Base-by-base conservation (phyloP, 2,797 vertebrate genomes). In the Sebastes oblongus region DNA sequence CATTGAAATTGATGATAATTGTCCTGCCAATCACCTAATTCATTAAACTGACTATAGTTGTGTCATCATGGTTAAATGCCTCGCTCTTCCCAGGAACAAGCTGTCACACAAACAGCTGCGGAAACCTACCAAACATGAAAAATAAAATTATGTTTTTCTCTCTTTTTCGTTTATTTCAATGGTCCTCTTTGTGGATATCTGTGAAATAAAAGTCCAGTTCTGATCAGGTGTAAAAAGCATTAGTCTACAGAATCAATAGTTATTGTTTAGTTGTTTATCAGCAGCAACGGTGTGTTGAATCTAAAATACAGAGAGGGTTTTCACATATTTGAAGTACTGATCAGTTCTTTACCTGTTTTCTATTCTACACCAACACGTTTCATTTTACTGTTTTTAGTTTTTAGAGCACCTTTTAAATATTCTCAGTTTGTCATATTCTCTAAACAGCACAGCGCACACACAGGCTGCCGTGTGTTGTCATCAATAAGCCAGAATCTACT, bases 331-430 rank as follows among this genome's bases (percentile, higher is more conserved):
- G 2, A 68, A 54, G 22, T 24, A 16, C 30, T 60, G 59, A 39
- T 69, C 59, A 24, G 5, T 18, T 18, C 14, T 42, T 42, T 42
- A 42, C 39, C 39, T 42, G 39, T 42, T 42, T 83, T 59, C 34
- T 46, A 34, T 55, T 52, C 22, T 24, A 20, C 46, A 64, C 16
- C 34, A 10, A 9, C 29, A 46, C 24, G 13, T 56, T 67, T 34
- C 14, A n/a, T 34, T 66, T 34, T 39, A n/a, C 80, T 22, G 18
- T 66, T 66, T 66, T 30, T 54, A 29, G 27, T 32, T 54, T 78
- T 18, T 55, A 30, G 80, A 64, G 73, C 79, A 81, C 68, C 27
- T 70, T 65, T 81, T 20, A 52, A 72, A 66, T 71, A 61, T 68
- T 22, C 16, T 58, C 42, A 39, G 54, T 65, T 46, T 62, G 27